Evolutionary conservation across 2,888 invertebrate species (phyloP).

Genomic region (Orthonevra nobilis): DNA sequence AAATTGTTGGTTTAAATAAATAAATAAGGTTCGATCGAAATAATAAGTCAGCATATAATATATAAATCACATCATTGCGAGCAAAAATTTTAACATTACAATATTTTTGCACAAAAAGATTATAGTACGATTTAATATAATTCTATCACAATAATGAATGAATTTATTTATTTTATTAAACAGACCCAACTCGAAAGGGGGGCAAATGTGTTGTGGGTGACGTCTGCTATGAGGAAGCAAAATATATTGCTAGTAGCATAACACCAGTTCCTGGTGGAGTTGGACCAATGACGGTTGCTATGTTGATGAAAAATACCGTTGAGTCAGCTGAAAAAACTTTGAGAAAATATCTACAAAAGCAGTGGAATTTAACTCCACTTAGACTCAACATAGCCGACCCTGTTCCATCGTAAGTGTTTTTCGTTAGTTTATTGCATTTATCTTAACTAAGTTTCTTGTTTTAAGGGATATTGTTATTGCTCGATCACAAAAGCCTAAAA

Average conservation of each 20-base stretch:
- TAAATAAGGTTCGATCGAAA: too few relatives aligned
- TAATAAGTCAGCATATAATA: too few relatives aligned
- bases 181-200: conserved; percentile 88
- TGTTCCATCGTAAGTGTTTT: conserved; percentile 87
- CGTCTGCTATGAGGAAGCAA: conserved; percentile 92
- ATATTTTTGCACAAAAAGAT: too few relatives aligned
- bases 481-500: conserved; percentile 92
- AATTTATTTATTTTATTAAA: conserved; percentile 28
- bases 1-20: too few relatives aligned
- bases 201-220: conserved; percentile 96
- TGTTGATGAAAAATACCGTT: conserved; percentile 97
- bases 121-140: too few relatives aligned
- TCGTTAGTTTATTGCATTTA: not conserved
- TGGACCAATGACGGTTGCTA: conserved; percentile 99
- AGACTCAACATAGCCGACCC: conserved; percentile 85
- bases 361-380: conserved; percentile 88
- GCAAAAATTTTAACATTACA: too few relatives aligned
- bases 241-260: conserved; percentile 90
- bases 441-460: too few relatives aligned
- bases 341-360: conserved; percentile 81
- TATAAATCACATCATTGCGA: too few relatives aligned
- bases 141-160: too few relatives aligned
- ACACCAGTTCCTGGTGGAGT: conserved; percentile 98
- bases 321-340: conserved; percentile 87
- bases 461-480: conserved; percentile 96